Evolutionary conservation across 2,113 vertebrate genomes (phyloP).

Genomic region (Isurus oxyrinchus): DNA sequence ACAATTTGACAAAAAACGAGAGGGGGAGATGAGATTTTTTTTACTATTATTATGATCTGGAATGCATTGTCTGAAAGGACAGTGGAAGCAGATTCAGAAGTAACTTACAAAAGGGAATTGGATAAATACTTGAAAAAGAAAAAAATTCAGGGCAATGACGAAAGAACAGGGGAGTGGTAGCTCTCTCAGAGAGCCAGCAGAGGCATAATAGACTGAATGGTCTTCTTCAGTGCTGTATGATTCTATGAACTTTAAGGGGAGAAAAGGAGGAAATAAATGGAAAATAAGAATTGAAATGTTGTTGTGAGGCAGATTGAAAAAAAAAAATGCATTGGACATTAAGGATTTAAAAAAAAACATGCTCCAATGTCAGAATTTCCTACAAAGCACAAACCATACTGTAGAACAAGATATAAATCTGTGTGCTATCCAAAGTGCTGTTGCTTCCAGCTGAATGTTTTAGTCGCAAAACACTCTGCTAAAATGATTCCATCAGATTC

Average conservation of each 20-base stretch:
- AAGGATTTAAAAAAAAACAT: background rate
- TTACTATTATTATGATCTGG: background rate
- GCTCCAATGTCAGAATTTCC: background rate
- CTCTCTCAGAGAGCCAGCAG: background rate
- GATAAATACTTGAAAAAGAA: background rate
- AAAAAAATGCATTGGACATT: background rate
- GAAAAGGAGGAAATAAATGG: background rate
- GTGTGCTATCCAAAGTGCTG: background rate
- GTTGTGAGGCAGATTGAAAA: background rate
- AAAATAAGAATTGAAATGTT: background rate
- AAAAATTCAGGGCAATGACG: background rate
- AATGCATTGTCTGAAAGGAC: background rate
- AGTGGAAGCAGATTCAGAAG: background rate
- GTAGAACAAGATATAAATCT: constrained; percentile 22
- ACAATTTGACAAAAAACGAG: background rate
- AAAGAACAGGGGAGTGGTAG: background rate
- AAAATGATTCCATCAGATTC: constrained; percentile 35
- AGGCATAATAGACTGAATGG: background rate
- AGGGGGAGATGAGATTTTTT: background rate
- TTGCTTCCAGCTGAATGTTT: constrained; percentile 22
- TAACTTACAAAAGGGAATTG: background rate
- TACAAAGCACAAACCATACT: background rate
- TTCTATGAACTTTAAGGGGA: background rate
- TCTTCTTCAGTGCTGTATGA: background rate
- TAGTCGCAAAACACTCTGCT: constrained; percentile 2